phyloP scores from a whole-genome alignment of 2,888 invertebrate species.

The Lepidochrysops patricia region DNA sequence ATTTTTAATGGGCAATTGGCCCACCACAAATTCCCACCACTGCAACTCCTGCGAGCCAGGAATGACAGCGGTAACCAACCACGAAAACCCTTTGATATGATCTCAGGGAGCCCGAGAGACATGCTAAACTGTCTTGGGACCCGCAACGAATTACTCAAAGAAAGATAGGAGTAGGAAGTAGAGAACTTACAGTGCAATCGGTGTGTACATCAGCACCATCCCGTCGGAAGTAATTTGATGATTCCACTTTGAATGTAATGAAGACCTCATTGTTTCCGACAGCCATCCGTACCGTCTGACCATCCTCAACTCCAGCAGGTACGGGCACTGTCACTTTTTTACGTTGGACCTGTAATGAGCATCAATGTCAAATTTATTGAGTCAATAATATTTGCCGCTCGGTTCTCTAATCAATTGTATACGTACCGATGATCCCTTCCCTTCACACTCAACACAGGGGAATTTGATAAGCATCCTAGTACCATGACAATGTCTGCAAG shows the following conservation, averaged over 20 bases:
- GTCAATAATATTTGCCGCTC: background rate
- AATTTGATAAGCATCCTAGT: conserved; percentile 89
- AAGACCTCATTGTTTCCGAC: conserved; percentile 94
- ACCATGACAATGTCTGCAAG: conserved; percentile 94
- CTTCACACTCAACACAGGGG: conserved; percentile 94
- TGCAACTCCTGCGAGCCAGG: no score
- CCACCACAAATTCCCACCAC: no score
- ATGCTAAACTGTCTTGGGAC: no score
- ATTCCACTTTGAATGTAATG: conserved; percentile 93
- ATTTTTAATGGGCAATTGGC: no score
- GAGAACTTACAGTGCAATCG: conserved; percentile 77
- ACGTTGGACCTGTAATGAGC: conserved; percentile 78
- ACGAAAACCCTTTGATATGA: no score
- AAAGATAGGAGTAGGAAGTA: no score
- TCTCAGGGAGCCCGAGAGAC: no score
- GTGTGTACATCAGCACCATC: conserved; percentile 97
- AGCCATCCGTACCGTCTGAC: conserved; percentile 95
- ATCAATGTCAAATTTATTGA: background rate
- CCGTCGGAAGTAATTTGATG: conserved; percentile 90
- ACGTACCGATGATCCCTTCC: conserved; percentile 89
- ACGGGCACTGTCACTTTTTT: conserved; percentile 94
- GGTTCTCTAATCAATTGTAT: background rate
- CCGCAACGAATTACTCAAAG: no score
- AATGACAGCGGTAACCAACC: no score
- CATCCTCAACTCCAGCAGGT: conserved; percentile 96